phyloP scores from a whole-genome alignment of 1,140 invertebrate genomes.

The Chironomus striatipennis region DNA sequence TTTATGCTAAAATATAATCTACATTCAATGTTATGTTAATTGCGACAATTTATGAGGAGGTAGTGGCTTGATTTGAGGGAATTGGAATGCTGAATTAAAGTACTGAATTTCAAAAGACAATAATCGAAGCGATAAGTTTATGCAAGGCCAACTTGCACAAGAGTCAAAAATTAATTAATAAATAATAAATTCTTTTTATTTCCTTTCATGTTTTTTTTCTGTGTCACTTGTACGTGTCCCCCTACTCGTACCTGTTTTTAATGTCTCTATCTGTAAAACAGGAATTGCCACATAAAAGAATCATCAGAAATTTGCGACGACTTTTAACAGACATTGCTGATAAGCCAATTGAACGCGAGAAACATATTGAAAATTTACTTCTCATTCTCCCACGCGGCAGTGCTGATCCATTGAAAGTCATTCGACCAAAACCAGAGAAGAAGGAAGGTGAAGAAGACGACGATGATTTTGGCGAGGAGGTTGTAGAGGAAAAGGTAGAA shows the following conservation, averaged over 20 bases:
- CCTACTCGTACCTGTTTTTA: no score
- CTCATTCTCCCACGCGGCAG: constrained; percentile 32
- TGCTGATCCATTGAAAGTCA: constrained; percentile 34
- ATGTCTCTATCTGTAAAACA: constrained; percentile 24
- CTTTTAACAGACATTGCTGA: constrained; percentile 39
- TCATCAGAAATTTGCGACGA: constrained; percentile 37
- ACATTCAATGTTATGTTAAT: not conserved
- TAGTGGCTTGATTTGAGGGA: no score
- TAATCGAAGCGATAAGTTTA: no score
- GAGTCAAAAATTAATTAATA: no score
- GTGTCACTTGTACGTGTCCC: no score
- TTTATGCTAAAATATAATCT: no score
- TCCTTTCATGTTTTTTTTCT: no score
- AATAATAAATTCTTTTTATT: no score
- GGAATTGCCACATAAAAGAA: constrained; percentile 40
- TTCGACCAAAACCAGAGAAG: constrained; percentile 24
- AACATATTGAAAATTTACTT: constrained; percentile 39
- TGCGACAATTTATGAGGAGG: not conserved
- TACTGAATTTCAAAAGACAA: no score
- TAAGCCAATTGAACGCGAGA: constrained; percentile 35
- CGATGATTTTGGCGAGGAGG: not conserved
- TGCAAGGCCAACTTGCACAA: no score
- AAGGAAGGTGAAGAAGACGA: constrained; percentile 24
- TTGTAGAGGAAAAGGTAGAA: constrained; percentile 21
- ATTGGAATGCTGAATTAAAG: no score